These are phyloP conservation scores for Dugesia japonica DNA, from an alignment of 2,888 invertebrate species.

Conservation along the genomic window DNA sequence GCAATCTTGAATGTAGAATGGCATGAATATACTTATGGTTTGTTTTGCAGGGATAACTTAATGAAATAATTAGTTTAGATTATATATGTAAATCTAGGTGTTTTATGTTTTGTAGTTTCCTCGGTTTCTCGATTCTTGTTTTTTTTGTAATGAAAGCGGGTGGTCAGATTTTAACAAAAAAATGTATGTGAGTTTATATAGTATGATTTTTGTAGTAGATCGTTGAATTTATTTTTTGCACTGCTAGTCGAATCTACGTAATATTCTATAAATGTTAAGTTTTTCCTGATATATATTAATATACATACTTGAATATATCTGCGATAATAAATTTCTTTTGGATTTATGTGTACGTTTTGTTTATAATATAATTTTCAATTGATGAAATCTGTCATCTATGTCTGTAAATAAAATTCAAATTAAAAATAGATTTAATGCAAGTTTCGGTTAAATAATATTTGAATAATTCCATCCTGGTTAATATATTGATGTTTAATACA, in stretches of 20 bases:
- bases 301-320: not conserved
- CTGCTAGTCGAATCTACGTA: not conserved
- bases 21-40: not conserved
- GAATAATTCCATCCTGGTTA: too few species aligned
- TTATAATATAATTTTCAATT: too few species aligned
- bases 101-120: conserved; percentile 20
- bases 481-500: too few species aligned
- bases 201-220: conserved; percentile 12
- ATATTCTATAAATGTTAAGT: not conserved
- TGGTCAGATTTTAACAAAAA: not conserved
- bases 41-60: conserved; percentile 10
- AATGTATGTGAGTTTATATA: not conserved
- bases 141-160: not conserved
- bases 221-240: conserved; percentile 20
- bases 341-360: not conserved
- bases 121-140: not conserved
- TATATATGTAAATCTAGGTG: not conserved
- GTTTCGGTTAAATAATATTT: too few species aligned
- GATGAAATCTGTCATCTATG: too few species aligned
- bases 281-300: conserved; percentile 2
- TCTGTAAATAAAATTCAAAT: too few species aligned
- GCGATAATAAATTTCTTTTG: not conserved
- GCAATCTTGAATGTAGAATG: conserved; percentile 7
- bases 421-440: too few species aligned
- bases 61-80: not conserved